Evolutionary conservation across 2,797 vertebrate species (phyloP).

Genomic region (Girardinus metallicus): DNA sequence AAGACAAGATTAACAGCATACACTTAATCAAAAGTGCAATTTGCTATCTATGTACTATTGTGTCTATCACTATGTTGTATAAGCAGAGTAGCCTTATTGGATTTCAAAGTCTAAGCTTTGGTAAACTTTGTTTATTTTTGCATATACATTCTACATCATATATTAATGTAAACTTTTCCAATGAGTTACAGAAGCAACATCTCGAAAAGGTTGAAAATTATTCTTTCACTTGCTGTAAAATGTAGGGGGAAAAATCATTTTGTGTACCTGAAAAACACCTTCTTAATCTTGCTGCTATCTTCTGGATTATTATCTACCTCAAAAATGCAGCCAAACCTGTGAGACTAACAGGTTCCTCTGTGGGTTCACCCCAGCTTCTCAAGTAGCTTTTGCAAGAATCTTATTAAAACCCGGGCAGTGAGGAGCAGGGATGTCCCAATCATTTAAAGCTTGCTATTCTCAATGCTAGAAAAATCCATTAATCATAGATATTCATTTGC

Average conservation of each 20-base stretch:
- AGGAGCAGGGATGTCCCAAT: not conserved
- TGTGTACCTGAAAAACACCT: not conserved
- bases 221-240: not conserved
- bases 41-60: not conserved
- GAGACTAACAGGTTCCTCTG: not conserved
- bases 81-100: not conserved
- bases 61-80: not conserved
- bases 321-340: not conserved
- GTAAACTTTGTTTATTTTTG: not conserved
- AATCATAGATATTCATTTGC: not conserved
- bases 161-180: not conserved
- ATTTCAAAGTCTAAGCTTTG: not conserved
- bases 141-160: not conserved
- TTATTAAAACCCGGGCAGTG: not conserved
- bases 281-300: not conserved
- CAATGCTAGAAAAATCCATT: not conserved
- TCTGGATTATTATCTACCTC: not conserved
- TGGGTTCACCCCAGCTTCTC: not conserved
- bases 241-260: not conserved
- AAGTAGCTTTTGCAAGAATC: not conserved
- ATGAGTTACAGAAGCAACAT: too few species aligned
- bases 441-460: not conserved
- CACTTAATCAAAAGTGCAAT: not conserved
- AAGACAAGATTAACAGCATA: not conserved
- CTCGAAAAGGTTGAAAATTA: not conserved